Evolutionary conservation across 1,140 invertebrate genomes (phyloP), one percentile per base, ranked within the genome.

Genomic region (Neodiprion lecontei): DNA sequence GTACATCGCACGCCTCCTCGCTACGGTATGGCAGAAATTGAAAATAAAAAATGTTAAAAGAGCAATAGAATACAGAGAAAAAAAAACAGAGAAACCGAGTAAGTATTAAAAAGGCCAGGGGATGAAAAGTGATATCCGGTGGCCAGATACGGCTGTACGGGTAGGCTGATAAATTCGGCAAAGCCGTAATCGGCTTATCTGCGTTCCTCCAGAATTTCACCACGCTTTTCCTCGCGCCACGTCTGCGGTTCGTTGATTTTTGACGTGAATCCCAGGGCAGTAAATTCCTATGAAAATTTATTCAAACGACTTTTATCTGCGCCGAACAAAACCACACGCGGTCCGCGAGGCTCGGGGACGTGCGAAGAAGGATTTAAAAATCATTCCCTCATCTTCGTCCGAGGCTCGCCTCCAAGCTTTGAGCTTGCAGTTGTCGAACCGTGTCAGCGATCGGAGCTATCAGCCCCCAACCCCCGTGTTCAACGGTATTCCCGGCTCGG

Each of bases 271-370:
- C n/a, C 53, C 11, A 14, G 53, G 53, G 53, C 53, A 12, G n/a
- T 61, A 61, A 61, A 61, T 61, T 61, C n/a, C 53, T 5, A 61
- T 61, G 53, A 61, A 61, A 61, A 61, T 61, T 61, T 61, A 61
- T 61, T 61, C 53, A 61, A 61, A 61, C 53, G 53, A 61, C 53
- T 61, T 61, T 61, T 61, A 61, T 61, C 53, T 61, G n/a, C 5
- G 28, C 53, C 53, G 11, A 14, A 40, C 28, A 40, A 40, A 40
- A 61, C 53, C 53, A 61, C 11, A 61, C 53, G 53, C 53, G 28
- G 53, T 61, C 53, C 53, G 53, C 11, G 53, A 61, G 53, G 53
- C 8, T 17, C 4, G 53, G 53, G 11, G 7, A 61, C 53, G 9
- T 61, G n/a, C 9, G n/a, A 61, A 61, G 11, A 61, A 61, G 53